Evolutionary conservation across 2,888 invertebrate species (phyloP).

Genomic region (Macroteleia sp.): DNA sequence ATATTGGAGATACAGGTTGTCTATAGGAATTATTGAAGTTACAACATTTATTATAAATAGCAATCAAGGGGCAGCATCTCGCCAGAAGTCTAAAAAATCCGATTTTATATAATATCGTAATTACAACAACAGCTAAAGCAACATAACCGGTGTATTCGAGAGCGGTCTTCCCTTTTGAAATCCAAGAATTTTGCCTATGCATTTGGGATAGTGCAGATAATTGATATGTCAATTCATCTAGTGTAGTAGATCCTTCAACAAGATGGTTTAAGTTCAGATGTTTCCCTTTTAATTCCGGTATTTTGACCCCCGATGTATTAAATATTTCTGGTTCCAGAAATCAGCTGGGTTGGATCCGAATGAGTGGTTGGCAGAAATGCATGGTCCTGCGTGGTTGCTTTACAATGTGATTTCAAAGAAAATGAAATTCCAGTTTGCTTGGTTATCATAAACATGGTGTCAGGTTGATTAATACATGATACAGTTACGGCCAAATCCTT

Average conservation of each 20-base stretch:
- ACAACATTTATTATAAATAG: too few relatives aligned
- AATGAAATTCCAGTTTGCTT: not conserved
- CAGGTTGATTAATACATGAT: not conserved
- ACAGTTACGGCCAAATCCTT: not conserved
- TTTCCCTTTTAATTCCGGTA: conserved; percentile 12
- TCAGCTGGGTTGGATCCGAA: not conserved
- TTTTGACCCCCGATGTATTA: not conserved
- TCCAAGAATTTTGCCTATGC: not conserved
- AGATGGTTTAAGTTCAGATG: conserved; percentile 3
- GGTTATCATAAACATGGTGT: not conserved
- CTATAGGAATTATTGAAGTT: too few relatives aligned
- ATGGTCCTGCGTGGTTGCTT: not conserved
- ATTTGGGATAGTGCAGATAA: not conserved
- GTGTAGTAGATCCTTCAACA: conserved; percentile 2
- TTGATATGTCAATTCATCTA: not conserved
- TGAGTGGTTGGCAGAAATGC: not conserved
- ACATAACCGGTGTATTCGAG: not conserved
- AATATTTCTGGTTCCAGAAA: not conserved
- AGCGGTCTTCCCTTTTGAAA: not conserved
- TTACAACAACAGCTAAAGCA: not conserved
- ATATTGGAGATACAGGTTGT: too few relatives aligned
- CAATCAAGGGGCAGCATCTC: too few relatives aligned
- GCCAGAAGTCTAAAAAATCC: too few relatives aligned
- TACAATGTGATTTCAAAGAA: conserved; percentile 1
- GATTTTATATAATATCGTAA: not conserved